Evolutionary conservation across 2,888 invertebrate genomes (phyloP).

Genomic region (Micoletzkya japonica): DNA sequence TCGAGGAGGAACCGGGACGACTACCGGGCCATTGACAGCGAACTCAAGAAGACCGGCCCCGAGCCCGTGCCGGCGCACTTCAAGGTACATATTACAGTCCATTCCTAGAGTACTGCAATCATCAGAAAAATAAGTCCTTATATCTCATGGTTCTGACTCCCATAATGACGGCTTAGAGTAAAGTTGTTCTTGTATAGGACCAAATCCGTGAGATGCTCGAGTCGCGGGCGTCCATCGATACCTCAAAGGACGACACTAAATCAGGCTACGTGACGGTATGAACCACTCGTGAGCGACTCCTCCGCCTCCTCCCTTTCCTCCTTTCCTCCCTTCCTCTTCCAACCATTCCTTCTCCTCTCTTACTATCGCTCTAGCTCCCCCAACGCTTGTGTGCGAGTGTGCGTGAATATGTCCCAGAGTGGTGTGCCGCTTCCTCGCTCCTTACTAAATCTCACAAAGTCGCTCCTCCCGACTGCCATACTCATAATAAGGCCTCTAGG

Average conservation of each 20-base stretch:
- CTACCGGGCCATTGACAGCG: conserved; percentile 51
- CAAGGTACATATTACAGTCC: too few relatives aligned
- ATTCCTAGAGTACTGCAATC: too few relatives aligned
- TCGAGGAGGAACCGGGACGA: conserved; percentile 44
- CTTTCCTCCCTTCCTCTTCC: too few relatives aligned
- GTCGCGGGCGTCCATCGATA: conserved; percentile 52
- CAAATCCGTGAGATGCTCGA: conserved; percentile 50
- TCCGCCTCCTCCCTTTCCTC: too few relatives aligned
- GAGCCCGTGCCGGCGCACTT: conserved; percentile 49
- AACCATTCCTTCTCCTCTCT: background rate
- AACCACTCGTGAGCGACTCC: too few relatives aligned
- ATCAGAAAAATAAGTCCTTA: background rate
- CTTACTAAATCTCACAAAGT: background rate
- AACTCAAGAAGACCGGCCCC: conserved; percentile 56
- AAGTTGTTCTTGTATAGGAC: too few relatives aligned
- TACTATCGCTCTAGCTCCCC: background rate
- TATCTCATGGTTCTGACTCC: background rate
- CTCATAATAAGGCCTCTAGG: conserved; percentile 38
- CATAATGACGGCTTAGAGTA: too few relatives aligned
- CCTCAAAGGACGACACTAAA: conserved; percentile 49
- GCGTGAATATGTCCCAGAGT: background rate
- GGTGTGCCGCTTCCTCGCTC: background rate
- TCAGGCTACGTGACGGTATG: conserved; percentile 59
- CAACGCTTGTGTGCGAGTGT: too few relatives aligned
- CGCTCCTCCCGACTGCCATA: background rate